phyloP scores from a whole-genome alignment of 2,113 vertebrate genomes.

The Alligator mississippiensis region DNA sequence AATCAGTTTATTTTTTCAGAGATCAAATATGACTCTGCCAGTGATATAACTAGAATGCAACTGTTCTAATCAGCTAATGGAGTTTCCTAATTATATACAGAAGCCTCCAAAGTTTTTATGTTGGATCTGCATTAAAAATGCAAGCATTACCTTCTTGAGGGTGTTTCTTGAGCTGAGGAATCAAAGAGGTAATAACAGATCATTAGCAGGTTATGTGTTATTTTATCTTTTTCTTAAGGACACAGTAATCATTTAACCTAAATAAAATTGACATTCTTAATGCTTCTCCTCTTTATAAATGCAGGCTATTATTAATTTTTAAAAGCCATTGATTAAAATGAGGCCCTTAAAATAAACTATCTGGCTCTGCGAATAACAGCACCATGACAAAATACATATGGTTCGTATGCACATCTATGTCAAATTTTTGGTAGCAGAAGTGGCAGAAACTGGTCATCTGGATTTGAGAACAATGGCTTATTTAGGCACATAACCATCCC shows the following conservation, averaged over 20 bases:
- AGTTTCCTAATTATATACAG: neutral
- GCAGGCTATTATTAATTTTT: constrained; percentile 18
- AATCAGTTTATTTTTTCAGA: neutral
- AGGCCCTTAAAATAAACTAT: neutral
- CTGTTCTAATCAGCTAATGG: neutral
- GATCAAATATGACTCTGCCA: neutral
- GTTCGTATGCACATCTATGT: neutral
- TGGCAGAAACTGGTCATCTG: neutral
- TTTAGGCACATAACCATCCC: neutral
- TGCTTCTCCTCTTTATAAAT: constrained; percentile 44
- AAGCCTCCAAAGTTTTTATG: neutral
- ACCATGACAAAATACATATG: too few relatives aligned
- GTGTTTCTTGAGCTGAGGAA: neutral
- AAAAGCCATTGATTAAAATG: neutral
- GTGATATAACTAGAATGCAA: neutral
- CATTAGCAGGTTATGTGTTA: neutral
- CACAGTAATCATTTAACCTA: neutral
- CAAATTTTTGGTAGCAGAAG: neutral
- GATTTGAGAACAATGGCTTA: neutral
- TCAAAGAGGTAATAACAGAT: neutral
- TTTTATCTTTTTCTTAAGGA: neutral
- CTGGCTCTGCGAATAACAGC: neutral
- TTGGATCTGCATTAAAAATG: neutral
- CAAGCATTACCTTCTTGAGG: neutral
- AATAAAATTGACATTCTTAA: neutral